Conservation (phyloP, 2,113 vertebrate genomes). For the Procavia capensis region DNA sequence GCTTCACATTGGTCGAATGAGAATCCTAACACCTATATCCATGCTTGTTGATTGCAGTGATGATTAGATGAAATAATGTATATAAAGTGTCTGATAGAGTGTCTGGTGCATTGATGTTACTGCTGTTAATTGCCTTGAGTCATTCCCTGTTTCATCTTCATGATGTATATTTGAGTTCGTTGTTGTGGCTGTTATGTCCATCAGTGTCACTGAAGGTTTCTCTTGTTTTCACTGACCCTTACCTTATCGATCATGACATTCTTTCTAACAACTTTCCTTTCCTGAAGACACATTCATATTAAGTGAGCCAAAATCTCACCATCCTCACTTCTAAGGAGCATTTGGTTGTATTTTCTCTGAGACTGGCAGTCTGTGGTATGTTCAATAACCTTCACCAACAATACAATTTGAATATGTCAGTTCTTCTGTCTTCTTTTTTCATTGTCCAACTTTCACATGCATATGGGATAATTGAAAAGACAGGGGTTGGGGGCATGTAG, state of each 20-base stretch:
- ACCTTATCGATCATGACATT: not conserved
- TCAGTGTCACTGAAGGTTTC: not conserved
- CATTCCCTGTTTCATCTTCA: not conserved
- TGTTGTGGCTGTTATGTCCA: not conserved
- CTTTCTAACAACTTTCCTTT: not conserved
- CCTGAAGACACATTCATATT: not conserved
- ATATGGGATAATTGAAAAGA: not conserved
- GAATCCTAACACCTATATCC: not conserved
- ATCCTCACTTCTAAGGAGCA: not conserved
- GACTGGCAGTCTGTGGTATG: not conserved
- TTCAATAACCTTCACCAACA: not conserved
- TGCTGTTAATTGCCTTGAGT: not conserved
- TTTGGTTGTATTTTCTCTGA: not conserved
- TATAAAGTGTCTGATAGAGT: not conserved
- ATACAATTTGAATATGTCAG: not conserved
- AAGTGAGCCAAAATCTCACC: not conserved
- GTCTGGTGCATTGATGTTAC: not conserved
- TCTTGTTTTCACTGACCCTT: not conserved
- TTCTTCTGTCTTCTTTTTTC: not conserved
- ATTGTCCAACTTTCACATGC: not conserved
- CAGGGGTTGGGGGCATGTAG: not conserved
- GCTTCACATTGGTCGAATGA: not conserved
- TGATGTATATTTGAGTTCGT: not conserved
- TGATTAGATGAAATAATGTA: not conserved
- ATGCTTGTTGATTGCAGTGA: not conserved